These are phyloP conservation scores for Drosophila mimica DNA, from an alignment of 2,888 invertebrate genomes.

Conservation along the genomic window DNA sequence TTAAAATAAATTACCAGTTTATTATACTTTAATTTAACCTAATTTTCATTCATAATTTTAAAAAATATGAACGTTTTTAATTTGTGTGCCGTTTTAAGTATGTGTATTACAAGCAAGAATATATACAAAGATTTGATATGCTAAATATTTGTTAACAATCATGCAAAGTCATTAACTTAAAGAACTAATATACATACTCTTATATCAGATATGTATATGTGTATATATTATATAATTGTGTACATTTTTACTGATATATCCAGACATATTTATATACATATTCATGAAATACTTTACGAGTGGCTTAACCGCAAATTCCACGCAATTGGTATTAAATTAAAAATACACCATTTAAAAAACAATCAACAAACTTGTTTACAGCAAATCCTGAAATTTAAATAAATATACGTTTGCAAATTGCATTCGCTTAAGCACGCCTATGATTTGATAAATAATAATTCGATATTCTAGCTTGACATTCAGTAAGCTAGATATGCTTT, in stretches of 20 bases:
- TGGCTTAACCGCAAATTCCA: neutral
- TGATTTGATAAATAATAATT: neutral
- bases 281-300: neutral
- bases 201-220: neutral
- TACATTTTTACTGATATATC: neutral
- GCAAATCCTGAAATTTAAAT: neutral
- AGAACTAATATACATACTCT: no score
- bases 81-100: neutral
- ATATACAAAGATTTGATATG: neutral
- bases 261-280: neutral
- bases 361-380: neutral
- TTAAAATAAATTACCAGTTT: no score
- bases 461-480: slow-evolving; percentile 1
- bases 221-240: neutral
- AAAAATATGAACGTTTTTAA: neutral
- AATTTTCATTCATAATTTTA: no score
- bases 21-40: no score
- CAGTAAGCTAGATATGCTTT: neutral
- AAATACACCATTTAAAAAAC: neutral
- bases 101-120: neutral
- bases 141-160: neutral
- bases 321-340: neutral
- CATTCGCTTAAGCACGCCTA: neutral
- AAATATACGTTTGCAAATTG: neutral
- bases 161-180: neutral